phyloP scores from a whole-genome alignment of 1,140 invertebrate genomes.

The Melanaphis sacchari region DNA sequence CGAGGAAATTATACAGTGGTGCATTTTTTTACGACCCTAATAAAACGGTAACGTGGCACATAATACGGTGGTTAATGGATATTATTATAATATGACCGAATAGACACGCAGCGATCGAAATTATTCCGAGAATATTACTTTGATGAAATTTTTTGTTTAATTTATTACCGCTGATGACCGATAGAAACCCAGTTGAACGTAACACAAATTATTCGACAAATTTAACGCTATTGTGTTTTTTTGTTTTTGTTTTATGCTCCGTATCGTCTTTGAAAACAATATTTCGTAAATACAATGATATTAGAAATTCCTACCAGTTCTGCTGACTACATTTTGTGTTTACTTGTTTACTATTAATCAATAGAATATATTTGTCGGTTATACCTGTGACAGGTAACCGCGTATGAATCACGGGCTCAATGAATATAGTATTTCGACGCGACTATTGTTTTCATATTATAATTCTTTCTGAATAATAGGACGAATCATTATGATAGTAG shows the following conservation, averaged over 20 bases:
- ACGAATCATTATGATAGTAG: neutral
- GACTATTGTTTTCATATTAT: neutral
- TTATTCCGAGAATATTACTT: neutral
- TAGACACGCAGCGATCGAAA: neutral
- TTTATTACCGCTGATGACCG: neutral
- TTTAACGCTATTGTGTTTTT: neutral
- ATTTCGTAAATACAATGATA: slow-evolving; percentile 28
- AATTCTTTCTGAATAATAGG: neutral
- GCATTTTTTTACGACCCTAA: slow-evolving; percentile 22
- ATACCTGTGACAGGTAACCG: neutral
- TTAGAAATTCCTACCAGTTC: neutral
- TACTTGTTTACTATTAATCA: neutral
- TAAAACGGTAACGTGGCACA: neutral
- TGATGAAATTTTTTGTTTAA: neutral
- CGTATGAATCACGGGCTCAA: neutral
- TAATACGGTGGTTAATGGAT: slow-evolving; percentile 6
- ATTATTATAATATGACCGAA: neutral
- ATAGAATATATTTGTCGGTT: slow-evolving; percentile 2
- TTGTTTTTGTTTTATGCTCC: neutral
- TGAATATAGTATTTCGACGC: neutral
- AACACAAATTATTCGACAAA: neutral
- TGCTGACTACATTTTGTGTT: neutral
- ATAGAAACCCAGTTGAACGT: neutral
- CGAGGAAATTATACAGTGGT: neutral
- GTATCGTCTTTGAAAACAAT: neutral